phyloP scores from a whole-genome alignment of 1,140 invertebrate genomes.

The Cardiocondyla obscurior region DNA sequence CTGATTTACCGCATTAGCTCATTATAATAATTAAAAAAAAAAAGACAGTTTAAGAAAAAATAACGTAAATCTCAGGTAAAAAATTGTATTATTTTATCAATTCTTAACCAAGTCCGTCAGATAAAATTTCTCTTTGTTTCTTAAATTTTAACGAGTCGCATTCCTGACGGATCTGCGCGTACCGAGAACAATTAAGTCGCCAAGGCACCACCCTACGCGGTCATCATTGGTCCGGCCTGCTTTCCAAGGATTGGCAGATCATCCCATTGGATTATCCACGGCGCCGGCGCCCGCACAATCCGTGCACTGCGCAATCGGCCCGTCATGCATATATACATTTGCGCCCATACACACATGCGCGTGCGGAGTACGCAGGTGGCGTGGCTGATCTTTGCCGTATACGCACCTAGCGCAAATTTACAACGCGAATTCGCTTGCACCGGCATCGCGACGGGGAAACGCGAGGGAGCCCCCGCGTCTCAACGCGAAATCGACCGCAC shows the following conservation, averaged over 20 bases:
- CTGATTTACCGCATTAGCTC: too few species aligned
- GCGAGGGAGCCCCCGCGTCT: too few species aligned
- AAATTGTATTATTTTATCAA: background rate
- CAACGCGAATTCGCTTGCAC: background rate
- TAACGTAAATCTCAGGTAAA: background rate
- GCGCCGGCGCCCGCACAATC: slow-evolving; percentile 77
- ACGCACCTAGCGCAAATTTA: background rate
- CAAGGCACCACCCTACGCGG: slow-evolving; percentile 67
- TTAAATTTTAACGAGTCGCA: slow-evolving; percentile 13
- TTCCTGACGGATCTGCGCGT: background rate
- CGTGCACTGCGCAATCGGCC: slow-evolving; percentile 65
- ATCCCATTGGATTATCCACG: slow-evolving; percentile 83
- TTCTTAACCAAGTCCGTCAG: background rate
- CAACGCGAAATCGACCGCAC: slow-evolving; percentile 22
- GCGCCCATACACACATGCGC: background rate
- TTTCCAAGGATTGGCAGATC: slow-evolving; percentile 80
- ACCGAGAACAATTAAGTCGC: slow-evolving; percentile 55
- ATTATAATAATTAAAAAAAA: too few species aligned
- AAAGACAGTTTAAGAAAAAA: too few species aligned
- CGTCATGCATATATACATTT: background rate
- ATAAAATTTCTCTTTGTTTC: background rate
- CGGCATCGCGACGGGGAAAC: slow-evolving; percentile 48
- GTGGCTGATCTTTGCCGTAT: background rate
- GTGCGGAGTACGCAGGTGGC: slow-evolving; percentile 23
- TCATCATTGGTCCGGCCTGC: slow-evolving; percentile 76